Conservation (phyloP, 2,888 invertebrate species). For the Drosophila testacea region DNA sequence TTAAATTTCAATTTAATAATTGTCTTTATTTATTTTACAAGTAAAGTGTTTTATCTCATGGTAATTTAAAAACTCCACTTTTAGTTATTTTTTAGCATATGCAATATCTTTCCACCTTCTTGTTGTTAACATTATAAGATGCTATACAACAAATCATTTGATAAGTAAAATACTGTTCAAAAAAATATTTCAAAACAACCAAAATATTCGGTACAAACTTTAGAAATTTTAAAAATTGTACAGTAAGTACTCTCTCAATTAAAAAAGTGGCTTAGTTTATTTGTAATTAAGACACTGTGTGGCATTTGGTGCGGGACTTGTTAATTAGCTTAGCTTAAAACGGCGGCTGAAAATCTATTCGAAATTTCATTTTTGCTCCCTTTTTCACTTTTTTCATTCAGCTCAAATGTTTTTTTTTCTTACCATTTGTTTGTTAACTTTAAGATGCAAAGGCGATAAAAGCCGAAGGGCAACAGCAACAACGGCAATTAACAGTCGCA, state of each 20-base stretch:
- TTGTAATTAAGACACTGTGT: constrained; percentile 33
- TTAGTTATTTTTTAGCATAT: too few relatives aligned
- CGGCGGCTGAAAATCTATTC: constrained; percentile 55
- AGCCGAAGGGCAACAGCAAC: constrained; percentile 48
- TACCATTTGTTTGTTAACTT: constrained; percentile 61
- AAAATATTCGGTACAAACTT: too few relatives aligned
- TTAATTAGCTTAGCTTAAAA: constrained; percentile 52
- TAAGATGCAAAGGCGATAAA: constrained; percentile 72
- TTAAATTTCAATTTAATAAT: too few relatives aligned
- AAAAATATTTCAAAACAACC: background rate
- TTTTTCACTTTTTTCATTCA: constrained; percentile 19
- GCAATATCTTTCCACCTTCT: too few relatives aligned
- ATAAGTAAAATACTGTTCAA: background rate
- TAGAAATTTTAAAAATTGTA: background rate
- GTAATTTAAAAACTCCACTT: too few relatives aligned
- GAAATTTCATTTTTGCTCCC: constrained; percentile 30
- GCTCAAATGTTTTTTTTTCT: constrained; percentile 25
- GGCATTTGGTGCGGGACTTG: constrained; percentile 18
- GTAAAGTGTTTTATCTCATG: too few relatives aligned
- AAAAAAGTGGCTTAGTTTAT: background rate
- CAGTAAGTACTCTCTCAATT: background rate
- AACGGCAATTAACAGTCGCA: constrained; percentile 27
- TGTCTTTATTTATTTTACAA: too few relatives aligned
- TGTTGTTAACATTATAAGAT: too few relatives aligned
- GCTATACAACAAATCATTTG: too few relatives aligned